Evolutionary conservation across 2,797 vertebrate genomes (phyloP).

Genomic region (Lacerta bilineata): DNA sequence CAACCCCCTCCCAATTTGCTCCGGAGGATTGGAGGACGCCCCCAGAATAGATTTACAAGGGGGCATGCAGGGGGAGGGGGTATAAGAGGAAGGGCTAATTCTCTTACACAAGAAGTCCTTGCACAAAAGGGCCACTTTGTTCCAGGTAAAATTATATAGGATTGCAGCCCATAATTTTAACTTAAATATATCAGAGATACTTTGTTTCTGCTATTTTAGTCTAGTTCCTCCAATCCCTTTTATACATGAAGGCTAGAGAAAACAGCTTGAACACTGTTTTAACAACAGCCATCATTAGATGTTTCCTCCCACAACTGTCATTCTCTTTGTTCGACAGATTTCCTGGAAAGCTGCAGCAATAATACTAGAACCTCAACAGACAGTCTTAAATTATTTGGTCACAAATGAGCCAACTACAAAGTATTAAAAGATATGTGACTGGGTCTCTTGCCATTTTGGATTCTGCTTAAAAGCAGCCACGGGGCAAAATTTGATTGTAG

Average conservation of each 20-base stretch:
- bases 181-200: not conserved
- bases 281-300: not conserved
- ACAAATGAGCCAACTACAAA: not conserved
- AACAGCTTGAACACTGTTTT: not conserved
- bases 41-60: too few relatives aligned
- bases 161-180: not conserved
- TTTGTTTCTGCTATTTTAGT: not conserved
- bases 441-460: not conserved
- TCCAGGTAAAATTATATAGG: not conserved
- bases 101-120: too few relatives aligned
- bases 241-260: not conserved
- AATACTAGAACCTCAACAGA: not conserved
- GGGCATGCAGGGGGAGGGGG: too few relatives aligned
- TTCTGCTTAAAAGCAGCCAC: conserved; percentile 6
- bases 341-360: not conserved
- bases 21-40: too few relatives aligned
- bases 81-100: too few relatives aligned
- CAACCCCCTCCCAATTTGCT: too few relatives aligned
- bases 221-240: not conserved
- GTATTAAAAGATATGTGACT: not conserved
- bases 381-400: not conserved
- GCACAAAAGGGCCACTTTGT: not conserved
- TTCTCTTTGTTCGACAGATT: not conserved
- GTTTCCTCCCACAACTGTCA: not conserved
- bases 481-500: not conserved